These are phyloP conservation scores for Trachelus troglodyta DNA, from an alignment of 2,888 invertebrate species.

Conservation along the genomic window DNA sequence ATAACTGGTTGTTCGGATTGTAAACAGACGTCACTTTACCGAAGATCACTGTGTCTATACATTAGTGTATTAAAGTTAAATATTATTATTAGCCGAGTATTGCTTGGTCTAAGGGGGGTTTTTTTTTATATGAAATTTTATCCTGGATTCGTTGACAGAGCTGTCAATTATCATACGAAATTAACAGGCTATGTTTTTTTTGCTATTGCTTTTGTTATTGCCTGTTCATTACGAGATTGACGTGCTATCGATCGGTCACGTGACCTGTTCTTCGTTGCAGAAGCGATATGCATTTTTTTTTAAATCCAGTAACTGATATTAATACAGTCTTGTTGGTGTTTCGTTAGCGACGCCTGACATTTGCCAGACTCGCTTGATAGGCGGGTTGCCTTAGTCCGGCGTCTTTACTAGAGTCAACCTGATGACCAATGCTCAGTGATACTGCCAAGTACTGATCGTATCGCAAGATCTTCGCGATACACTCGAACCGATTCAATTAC, in stretches of 20 bases:
- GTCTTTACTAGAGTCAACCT: neutral
- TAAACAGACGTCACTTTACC: neutral
- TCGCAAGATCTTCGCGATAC: neutral
- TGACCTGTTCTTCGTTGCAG: neutral
- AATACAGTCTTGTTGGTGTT: neutral
- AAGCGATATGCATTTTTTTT: neutral
- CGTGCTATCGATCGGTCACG: neutral
- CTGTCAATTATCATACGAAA: neutral
- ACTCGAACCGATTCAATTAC: neutral
- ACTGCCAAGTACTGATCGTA: neutral
- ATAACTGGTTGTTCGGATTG: neutral
- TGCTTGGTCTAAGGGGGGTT: neutral
- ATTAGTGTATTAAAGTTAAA: neutral
- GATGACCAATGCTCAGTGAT: neutral
- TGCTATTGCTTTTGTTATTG: neutral
- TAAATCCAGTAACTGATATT: neutral
- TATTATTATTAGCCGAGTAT: neutral
- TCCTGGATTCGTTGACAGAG: neutral
- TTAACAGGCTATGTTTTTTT: neutral
- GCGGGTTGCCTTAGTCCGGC: neutral
- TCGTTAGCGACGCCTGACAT: neutral
- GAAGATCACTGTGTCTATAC: neutral
- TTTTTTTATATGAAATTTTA: neutral
- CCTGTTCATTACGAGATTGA: neutral
- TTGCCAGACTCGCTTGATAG: neutral